Conservation (phyloP, 2,888 invertebrate genomes). For the Dasysyrphus albostriatus region DNA sequence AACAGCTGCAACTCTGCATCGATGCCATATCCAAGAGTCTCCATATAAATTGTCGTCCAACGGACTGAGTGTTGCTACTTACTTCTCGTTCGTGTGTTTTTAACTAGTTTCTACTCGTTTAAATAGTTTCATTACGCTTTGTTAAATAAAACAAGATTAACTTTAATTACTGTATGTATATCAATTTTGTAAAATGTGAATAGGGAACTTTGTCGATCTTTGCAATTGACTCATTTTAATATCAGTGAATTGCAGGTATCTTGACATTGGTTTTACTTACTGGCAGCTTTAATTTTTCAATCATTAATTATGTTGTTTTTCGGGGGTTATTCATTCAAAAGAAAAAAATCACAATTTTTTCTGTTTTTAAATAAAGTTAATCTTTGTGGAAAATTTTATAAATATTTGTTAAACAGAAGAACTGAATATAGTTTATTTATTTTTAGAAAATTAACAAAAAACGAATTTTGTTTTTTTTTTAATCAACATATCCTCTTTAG, state of each 20-base stretch:
- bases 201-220: constrained; percentile 10
- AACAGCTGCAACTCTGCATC: constrained; percentile 55
- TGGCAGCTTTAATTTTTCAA: constrained; percentile 17
- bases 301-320: constrained; percentile 62
- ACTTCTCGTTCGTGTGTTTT: constrained; percentile 67
- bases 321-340: constrained; percentile 59
- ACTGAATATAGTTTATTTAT: constrained; percentile 65
- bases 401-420: constrained; percentile 44
- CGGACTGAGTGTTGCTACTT: constrained; percentile 70
- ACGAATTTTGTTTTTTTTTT: constrained; percentile 55
- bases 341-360: constrained; percentile 20
- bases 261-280: constrained; percentile 5
- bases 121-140: constrained; percentile 50
- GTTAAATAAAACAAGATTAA: constrained; percentile 52
- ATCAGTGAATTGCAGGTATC: constrained; percentile 4
- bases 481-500: constrained; percentile 66
- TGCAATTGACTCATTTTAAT: background rate
- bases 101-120: constrained; percentile 62
- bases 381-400: constrained; percentile 42
- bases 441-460: constrained; percentile 43
- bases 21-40: constrained; percentile 73
- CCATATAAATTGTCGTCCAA: constrained; percentile 70
- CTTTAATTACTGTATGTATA: constrained; percentile 40
- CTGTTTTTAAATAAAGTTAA: constrained; percentile 39
- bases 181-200: constrained; percentile 19